Conservation (phyloP, 2,888 invertebrate species). For the Amiota mariae region DNA sequence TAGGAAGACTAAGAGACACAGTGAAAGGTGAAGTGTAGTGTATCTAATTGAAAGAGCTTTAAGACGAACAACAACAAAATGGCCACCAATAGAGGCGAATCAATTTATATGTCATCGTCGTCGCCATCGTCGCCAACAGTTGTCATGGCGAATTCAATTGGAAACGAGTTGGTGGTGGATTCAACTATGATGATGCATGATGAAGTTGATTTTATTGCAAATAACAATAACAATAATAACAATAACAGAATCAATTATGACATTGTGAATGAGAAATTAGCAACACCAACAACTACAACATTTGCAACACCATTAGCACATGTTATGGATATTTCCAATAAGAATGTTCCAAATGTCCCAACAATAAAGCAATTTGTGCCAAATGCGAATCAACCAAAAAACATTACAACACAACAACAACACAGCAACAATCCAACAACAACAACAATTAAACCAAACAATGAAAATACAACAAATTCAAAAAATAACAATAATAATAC, state of each 20-base stretch:
- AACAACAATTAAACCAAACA: slow-evolving; percentile 16
- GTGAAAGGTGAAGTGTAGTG: not conserved
- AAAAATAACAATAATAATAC: slow-evolving; percentile 28
- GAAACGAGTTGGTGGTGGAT: not conserved
- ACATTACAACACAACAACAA: slow-evolving; percentile 49
- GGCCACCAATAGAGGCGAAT: slow-evolving; percentile 1
- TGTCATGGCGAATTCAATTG: not conserved
- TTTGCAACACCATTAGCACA: not conserved
- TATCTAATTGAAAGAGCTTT: not conserved
- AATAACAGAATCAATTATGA: slow-evolving; percentile 44
- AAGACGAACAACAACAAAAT: slow-evolving; percentile 11
- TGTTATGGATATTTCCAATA: slow-evolving; percentile 46
- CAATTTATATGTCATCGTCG: not conserved
- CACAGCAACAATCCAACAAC: slow-evolving; percentile 36
- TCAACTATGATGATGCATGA: slow-evolving; percentile 48
- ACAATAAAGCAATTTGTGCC: slow-evolving; percentile 51
- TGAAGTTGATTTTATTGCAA: slow-evolving; percentile 70
- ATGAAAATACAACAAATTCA: slow-evolving; percentile 30
- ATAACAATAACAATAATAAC: slow-evolving; percentile 59
- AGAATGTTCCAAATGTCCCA: slow-evolving; percentile 52
- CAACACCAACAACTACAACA: slow-evolving; percentile 39
- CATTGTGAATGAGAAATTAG: slow-evolving; percentile 24
- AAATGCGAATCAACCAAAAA: slow-evolving; percentile 35
- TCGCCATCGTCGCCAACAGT: not conserved
- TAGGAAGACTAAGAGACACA: not conserved